Percentiles rank a stretch among this genome's conserved stretches.
These are phyloP conservation scores for Microctenopoma steveboyesi DNA, from an alignment of 2,797 vertebrate genomes.

Conservation along the genomic window DNA sequence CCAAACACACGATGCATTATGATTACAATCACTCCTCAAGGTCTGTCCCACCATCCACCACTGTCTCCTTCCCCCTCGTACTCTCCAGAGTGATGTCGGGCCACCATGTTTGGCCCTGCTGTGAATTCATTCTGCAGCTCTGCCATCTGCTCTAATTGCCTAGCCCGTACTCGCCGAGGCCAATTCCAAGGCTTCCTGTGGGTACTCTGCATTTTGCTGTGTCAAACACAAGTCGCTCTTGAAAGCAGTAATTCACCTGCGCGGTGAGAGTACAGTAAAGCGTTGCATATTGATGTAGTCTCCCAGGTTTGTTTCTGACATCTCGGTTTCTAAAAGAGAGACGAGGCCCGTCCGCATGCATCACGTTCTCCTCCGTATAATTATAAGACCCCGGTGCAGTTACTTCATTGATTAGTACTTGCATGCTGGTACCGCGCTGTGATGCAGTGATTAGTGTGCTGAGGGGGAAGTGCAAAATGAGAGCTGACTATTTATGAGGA, in stretches of 20 bases:
- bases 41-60: not conserved
- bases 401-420: constrained; percentile 44
- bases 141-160: constrained; percentile 63
- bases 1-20: constrained; percentile 18
- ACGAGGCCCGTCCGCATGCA: not conserved
- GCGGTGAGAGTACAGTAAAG: constrained; percentile 18
- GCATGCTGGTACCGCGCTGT: not conserved
- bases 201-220: constrained; percentile 49
- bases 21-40: constrained; percentile 22
- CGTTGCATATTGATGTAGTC: constrained; percentile 50
- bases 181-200: constrained; percentile 53
- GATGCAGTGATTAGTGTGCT: constrained; percentile 37
- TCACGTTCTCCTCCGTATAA: constrained; percentile 11
- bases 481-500: constrained; percentile 54
- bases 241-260: constrained; percentile 55
- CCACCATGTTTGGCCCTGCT: constrained; percentile 37
- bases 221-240: constrained; percentile 37
- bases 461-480: constrained; percentile 44
- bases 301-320: constrained; percentile 7
- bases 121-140: constrained; percentile 49
- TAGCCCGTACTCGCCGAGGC: constrained; percentile 45
- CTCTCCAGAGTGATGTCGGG: constrained; percentile 38
- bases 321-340: not conserved
- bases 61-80: not conserved
- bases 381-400: constrained; percentile 23